Base-by-base conservation (phyloP, 2,888 invertebrate genomes). In the Ypsolopha sequella region DNA sequence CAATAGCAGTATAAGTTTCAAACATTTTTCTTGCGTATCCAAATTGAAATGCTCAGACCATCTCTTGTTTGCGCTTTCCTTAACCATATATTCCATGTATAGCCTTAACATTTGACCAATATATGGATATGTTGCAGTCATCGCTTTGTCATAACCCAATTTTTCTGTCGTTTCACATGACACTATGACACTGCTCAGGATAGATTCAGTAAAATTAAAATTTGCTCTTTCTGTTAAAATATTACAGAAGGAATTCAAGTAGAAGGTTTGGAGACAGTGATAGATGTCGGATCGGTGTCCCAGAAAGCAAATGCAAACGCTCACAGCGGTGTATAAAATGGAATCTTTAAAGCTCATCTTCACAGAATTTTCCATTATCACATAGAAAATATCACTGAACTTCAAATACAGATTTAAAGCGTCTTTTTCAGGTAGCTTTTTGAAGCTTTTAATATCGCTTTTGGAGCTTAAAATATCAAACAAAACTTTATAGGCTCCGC, bases 241-340 rank as follows among this genome's bases (percentile, higher is more conserved):
- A 58, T 63, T 61, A 35, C 73, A 74, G 36, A 81, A 74, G 0
- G 67, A 58, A 39, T 76, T 78, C 0, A 70, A 55, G 56, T 74
- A 78, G 35, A 79, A 72, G 0, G 72, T 77, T 50, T 81, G 76
- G 0, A 82, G 52, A 14, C 78, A 80, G 11, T 78, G 72, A 36
- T 70, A 73, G 4, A 81, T 58, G 2, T 72, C 75, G 0, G 68
- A 54, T 0, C 55, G 51, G 47, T 79, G 73, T 6, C 70, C 73
- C 0, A 84, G 54, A 0, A 85, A 14, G 0, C 56, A 57, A 0
- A 76, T 61, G 10, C 60, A 64, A 0, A 57, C 56, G 1, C 67
- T 55, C 0, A 75, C 66, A 0, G 62, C 60, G 0, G 43, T 52
- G 34, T 61, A 68, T 0, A 85, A 50, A 0, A 60, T 36, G 0